Evolutionary conservation across 1,140 invertebrate genomes (phyloP).

Genomic region (Eciton burchellii): DNA sequence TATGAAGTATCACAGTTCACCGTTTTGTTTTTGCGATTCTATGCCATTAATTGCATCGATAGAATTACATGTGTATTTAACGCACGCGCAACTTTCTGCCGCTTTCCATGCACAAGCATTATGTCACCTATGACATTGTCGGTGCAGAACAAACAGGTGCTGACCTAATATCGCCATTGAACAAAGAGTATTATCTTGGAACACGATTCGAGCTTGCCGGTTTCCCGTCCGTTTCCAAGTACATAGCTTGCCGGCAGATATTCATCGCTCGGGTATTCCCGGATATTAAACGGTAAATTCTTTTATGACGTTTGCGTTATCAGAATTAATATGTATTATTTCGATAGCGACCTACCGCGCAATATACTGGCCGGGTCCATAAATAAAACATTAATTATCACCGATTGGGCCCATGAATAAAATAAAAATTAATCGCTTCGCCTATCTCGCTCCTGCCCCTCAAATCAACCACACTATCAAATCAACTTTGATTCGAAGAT

Average conservation of each 20-base stretch:
- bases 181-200: conserved; percentile 36
- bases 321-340: conserved; percentile 36
- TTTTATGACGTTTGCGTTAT: conserved; percentile 25
- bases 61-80: conserved; percentile 53
- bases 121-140: conserved; percentile 42
- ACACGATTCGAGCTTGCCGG: conserved; percentile 16
- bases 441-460: not conserved
- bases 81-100: not conserved
- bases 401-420: conserved; percentile 3
- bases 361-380: conserved; percentile 41
- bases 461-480: not conserved
- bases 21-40: conserved; percentile 8
- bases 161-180: conserved; percentile 52
- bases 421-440: conserved; percentile 19
- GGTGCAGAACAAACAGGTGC: conserved; percentile 54
- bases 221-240: conserved; percentile 9
- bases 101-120: conserved; percentile 50
- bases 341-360: not conserved
- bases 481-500: conserved; percentile 12
- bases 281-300: conserved; percentile 13
- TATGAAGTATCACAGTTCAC: conserved; percentile 37
- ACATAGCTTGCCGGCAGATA: too few relatives aligned
- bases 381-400: too few relatives aligned
- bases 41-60: conserved; percentile 42
- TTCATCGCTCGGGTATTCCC: too few relatives aligned